Base-by-base conservation (phyloP, 2,888 invertebrate genomes). In the Thalpophila matura region DNA sequence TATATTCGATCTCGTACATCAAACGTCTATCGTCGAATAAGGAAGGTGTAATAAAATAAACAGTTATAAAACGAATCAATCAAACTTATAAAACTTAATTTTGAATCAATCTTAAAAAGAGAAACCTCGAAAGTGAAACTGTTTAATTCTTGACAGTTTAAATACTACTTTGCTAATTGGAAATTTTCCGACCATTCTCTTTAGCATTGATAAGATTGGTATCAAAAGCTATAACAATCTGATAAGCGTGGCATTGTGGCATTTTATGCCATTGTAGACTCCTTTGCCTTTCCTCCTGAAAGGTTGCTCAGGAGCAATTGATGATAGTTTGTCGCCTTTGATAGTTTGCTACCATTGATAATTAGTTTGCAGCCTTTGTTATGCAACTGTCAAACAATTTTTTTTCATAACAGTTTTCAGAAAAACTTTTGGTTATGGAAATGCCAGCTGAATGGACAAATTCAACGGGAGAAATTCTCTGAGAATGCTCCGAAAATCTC, bases 81-180 rank as follows among this genome's bases (percentile, higher is more conserved):
- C 24, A 31, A n/a, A 18, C 9, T 18, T 9, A 31, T 18, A 26
- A 9, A 31, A 18, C 3, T 16, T n/a, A 24, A 24, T 45, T 16
- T 12, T 9, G 20, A 26, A 20, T 49, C 9, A 12, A 35, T 56
- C 9, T 22, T 10, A 37, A 57, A 57, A 61, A 61, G 49, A 38
- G 45, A 57, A 57, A 66, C 46, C n/a, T 16, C 7, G 18, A 38
- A 55, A 53, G 43, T 29, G 56, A 57, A 66, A 65, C 42, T 59
- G n/a, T 14, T 35, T 22, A 42, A 45, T 54, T 29, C 20, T 47
- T 53, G 35, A 37, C 57, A 61, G 33, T 56, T 16, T 27, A 47
- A 42, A 38, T 22, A 14, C 31, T 43, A 57, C 31, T 26, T 53
- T 26, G 55, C n/a, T 43, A 35, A 56, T 42, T 46, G 22, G 33